A percentile compares a stretch with the other conserved stretches of the same genome.
Conservation (phyloP, 1,140 invertebrate genomes). For the Chrysopa pallens region DNA sequence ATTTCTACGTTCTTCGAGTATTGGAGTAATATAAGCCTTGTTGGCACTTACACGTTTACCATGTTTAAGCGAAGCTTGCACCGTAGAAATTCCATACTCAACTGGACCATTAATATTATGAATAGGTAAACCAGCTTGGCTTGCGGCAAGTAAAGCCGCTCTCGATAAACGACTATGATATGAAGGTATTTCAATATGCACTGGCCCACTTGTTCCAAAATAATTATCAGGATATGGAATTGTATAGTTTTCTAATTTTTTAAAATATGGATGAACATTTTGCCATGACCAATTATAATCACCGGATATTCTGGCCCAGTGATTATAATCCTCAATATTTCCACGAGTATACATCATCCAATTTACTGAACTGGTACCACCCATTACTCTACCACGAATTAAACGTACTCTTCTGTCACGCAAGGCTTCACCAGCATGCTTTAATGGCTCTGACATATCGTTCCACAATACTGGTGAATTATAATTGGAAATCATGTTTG, state of each 20-base stretch:
- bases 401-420: too few relatives aligned
- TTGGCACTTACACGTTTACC: slow-evolving; percentile 36
- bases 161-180: slow-evolving; percentile 33
- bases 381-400: slow-evolving; percentile 25
- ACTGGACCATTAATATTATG: slow-evolving; percentile 48
- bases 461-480: too few relatives aligned
- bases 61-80: slow-evolving; percentile 44
- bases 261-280: slow-evolving; percentile 24
- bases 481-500: too few relatives aligned
- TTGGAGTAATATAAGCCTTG: slow-evolving; percentile 33
- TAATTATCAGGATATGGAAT: slow-evolving; percentile 26
- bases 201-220: slow-evolving; percentile 22
- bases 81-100: slow-evolving; percentile 37
- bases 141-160: slow-evolving; percentile 43
- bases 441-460: too few relatives aligned
- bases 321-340: slow-evolving; percentile 40
- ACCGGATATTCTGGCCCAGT: slow-evolving; percentile 27
- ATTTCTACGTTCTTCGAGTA: slow-evolving; percentile 33
- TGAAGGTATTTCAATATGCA: slow-evolving; percentile 31
- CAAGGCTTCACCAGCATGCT: too few relatives aligned
- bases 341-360: slow-evolving; percentile 46
- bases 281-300: slow-evolving; percentile 26
- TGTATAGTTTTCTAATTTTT: slow-evolving; percentile 29
- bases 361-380: slow-evolving; percentile 42
- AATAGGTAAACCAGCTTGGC: slow-evolving; percentile 39